Evolutionary conservation across 2,113 vertebrate species (phyloP), one percentile per base, ranked within the genome.

Genomic region (Peromyscus californicus): DNA sequence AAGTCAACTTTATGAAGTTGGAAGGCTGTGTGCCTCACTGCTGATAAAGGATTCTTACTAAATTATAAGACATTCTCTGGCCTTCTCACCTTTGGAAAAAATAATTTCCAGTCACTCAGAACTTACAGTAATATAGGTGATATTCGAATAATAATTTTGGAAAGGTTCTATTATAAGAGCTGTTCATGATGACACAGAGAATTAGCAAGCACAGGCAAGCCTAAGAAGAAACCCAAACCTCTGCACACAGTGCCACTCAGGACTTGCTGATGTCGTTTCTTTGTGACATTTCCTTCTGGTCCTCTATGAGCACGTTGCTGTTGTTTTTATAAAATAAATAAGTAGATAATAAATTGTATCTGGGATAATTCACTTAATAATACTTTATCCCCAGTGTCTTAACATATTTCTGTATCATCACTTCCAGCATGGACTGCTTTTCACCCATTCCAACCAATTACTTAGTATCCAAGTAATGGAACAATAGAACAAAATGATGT

Each of bases 161-260:
- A 89, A 89, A 61, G 80, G 24, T 84, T 91, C 94, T 91, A 85
- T 84, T 91, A 57, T 12, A 69, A 67, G 9, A 93, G 45, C 80
- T 95, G 24, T 91, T 5, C 21, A 26, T 79, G 11, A 57, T 79
- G 88, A 90, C 13, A 36, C 15, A 87, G 67, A 91, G 93, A 89
- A 93, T 70, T 8, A 89, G 59, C 6, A 85, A 42, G 36, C 76
- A 95, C 5, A 79, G 36, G 70, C 78, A 96, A 91, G 16, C 31
- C 59, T 96, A 57, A 92, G 76, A 80, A 75, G 72, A 92, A 96
- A 76, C 89, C 57, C 75, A 91, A 95, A 97, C 19, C 33, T 22
- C 54, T 36, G 4, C 51, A 70, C 39, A 59, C 36, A 54, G 85
- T 48, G 51, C 19, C 92, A 87, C 31, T 75, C 67, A 36, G 67